Evolutionary conservation across 2,113 vertebrate species (phyloP).

Genomic region (Hydropotes inermis): DNA sequence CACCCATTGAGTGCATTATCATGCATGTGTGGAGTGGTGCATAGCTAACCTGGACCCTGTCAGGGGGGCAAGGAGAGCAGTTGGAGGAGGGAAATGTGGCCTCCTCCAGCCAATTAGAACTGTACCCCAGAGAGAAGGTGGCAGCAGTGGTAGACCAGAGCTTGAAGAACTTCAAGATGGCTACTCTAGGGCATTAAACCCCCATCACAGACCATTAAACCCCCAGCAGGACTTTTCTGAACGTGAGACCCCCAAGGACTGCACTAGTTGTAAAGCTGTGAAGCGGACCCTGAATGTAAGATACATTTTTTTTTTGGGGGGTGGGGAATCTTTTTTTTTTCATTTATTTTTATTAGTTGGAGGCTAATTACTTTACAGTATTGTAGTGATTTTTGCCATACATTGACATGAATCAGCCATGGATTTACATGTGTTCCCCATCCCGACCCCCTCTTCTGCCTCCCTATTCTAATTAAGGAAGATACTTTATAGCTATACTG

Average conservation of each 20-base stretch:
- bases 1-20: background rate
- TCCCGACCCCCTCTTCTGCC: no score
- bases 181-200: background rate
- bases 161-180: background rate
- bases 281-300: background rate
- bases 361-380: no score
- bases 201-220: background rate
- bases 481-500: background rate
- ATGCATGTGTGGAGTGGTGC: no score
- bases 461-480: background rate
- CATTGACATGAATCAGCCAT: no score
- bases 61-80: background rate
- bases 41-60: background rate
- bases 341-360: no score
- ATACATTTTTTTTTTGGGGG: background rate
- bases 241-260: background rate
- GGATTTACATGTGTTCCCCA: no score
- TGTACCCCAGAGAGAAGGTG: background rate
- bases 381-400: no score
- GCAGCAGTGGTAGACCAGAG: background rate
- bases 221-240: background rate
- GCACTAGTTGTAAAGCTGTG: no score
- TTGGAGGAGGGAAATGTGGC: background rate
- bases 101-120: background rate
- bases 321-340: no score